A percentile compares a stretch with the other conserved stretches of the same genome.
Evolutionary conservation across 2,888 invertebrate genomes (phyloP).

Genomic region (Drosophila pegasa): DNA sequence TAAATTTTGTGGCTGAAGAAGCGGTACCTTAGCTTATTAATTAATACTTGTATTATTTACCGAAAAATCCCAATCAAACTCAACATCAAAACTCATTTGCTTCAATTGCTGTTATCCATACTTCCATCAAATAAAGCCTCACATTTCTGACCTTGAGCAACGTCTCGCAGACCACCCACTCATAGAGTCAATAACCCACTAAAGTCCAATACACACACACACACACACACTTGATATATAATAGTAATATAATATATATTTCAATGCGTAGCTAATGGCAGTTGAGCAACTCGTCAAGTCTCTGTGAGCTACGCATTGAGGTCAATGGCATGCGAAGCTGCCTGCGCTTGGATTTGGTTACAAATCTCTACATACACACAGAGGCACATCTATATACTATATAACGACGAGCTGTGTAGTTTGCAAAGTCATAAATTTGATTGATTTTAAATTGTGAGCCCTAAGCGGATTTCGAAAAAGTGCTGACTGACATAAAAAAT

Average conservation of each 20-base stretch:
- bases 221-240: not conserved
- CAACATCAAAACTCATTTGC: not conserved
- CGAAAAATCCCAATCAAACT: too few relatives aligned
- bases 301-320: constrained; percentile 67
- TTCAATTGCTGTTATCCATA: not conserved
- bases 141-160: constrained; percentile 24
- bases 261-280: constrained; percentile 49
- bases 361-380: constrained; percentile 40
- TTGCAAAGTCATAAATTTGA: constrained; percentile 79
- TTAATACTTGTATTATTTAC: too few relatives aligned
- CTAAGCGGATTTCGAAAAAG: constrained; percentile 67
- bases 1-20: not conserved
- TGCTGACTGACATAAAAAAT: constrained; percentile 44
- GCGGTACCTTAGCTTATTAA: too few relatives aligned
- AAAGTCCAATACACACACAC: too few relatives aligned
- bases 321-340: constrained; percentile 69
- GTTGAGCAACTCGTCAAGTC: constrained; percentile 37
- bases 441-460: constrained; percentile 75
- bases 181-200: constrained; percentile 20
- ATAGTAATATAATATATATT: constrained; percentile 14
- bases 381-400: not conserved
- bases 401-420: constrained; percentile 50
- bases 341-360: constrained; percentile 50
- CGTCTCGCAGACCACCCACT: not conserved
- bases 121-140: not conserved